Conservation (phyloP, 2,113 vertebrate species). For the Delphinus delphis region DNA sequence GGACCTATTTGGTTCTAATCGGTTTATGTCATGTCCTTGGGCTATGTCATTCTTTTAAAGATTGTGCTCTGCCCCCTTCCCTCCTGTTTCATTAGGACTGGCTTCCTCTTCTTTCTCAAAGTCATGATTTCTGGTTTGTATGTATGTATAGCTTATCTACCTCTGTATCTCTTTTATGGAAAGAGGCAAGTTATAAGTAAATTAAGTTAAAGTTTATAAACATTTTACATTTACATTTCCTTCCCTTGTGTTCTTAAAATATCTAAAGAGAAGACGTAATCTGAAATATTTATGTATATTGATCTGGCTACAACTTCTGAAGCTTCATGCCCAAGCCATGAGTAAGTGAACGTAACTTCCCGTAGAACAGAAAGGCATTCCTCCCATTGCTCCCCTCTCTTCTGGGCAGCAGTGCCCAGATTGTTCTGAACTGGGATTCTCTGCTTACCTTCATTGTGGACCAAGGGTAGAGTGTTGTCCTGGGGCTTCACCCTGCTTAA, state of each 20-base stretch:
- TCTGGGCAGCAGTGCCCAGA: not conserved
- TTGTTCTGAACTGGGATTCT: not conserved
- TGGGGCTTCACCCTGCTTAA: not conserved
- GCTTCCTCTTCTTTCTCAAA: not conserved
- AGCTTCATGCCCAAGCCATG: not conserved
- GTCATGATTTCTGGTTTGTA: not conserved
- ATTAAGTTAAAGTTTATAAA: slow-evolving; percentile 35
- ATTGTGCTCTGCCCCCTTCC: too few species aligned
- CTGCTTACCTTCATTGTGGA: not conserved
- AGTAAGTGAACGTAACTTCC: not conserved
- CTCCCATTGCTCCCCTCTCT: not conserved
- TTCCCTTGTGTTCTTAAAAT: slow-evolving; percentile 35
- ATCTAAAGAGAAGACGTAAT: not conserved
- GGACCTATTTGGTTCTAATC: too few species aligned
- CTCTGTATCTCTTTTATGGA: not conserved
- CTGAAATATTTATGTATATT: not conserved
- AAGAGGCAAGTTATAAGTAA: slow-evolving; percentile 1
- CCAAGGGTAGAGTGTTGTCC: not conserved
- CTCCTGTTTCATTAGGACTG: not conserved
- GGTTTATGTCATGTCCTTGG: too few species aligned
- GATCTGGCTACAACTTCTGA: not conserved
- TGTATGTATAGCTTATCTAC: not conserved
- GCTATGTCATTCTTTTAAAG: too few species aligned
- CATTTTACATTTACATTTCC: not conserved
- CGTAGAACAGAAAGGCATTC: not conserved